Conservation (phyloP, 2,113 vertebrate genomes). For the Conger conger region DNA sequence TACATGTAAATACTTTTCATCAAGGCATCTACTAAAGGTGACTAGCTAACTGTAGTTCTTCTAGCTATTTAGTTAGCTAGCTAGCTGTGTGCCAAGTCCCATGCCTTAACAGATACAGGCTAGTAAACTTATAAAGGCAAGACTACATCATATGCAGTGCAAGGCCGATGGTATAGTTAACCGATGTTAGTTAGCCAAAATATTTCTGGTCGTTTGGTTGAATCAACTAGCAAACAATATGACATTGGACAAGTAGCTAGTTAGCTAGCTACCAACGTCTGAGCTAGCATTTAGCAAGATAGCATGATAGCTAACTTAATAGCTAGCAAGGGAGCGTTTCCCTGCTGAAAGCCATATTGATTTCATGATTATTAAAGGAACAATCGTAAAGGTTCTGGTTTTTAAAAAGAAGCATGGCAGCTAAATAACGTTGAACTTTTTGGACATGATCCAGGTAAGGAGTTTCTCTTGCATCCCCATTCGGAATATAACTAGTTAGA, state of each 20-base stretch:
- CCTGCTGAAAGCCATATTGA: conserved; percentile 29
- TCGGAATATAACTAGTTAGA: not conserved
- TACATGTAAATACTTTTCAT: conserved; percentile 22
- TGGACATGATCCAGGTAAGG: conserved; percentile 50
- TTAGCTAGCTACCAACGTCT: not conserved
- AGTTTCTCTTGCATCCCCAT: conserved; percentile 37
- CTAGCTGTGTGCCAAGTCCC: conserved; percentile 3
- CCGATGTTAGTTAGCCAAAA: not conserved
- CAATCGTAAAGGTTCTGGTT: not conserved
- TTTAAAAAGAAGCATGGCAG: not conserved
- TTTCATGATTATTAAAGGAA: conserved; percentile 15
- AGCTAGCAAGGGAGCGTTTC: conserved; percentile 20
- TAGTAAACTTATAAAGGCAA: not conserved
- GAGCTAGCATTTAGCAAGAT: conserved; percentile 1
- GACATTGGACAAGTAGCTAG: conserved; percentile 23
- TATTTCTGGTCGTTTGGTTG: not conserved
- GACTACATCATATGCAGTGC: not conserved
- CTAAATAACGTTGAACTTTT: conserved; percentile 14
- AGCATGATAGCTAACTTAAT: not conserved
- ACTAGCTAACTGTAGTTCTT: not conserved
- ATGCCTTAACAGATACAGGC: not conserved
- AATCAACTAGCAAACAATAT: not conserved
- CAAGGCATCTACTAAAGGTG: conserved; percentile 2
- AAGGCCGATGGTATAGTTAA: not conserved
- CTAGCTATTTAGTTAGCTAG: not conserved